These are phyloP conservation scores for Drosophila albomicans DNA, from an alignment of 1,140 invertebrate genomes.

Conservation along the genomic window DNA sequence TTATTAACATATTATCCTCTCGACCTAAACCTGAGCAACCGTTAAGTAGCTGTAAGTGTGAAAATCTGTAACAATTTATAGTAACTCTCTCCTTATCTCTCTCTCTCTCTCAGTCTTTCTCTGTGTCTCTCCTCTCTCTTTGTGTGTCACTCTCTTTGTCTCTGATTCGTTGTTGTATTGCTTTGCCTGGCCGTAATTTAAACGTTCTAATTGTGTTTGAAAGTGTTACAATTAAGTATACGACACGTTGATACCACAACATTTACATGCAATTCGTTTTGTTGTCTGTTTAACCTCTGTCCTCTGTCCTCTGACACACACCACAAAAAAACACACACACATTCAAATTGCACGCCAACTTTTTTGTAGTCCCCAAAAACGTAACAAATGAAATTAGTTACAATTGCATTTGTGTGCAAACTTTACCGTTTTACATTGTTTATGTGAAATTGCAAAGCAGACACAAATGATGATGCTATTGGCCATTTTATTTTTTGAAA, in stretches of 20 bases:
- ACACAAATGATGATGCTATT: neutral
- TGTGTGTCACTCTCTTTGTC: slow-evolving; percentile 23
- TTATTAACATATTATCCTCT: neutral
- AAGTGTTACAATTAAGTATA: slow-evolving; percentile 73
- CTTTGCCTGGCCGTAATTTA: slow-evolving; percentile 85
- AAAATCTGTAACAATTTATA: slow-evolving; percentile 18
- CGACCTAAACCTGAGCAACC: neutral
- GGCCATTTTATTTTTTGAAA: neutral
- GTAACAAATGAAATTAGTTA: neutral
- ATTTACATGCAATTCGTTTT: slow-evolving; percentile 15
- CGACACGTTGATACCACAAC: slow-evolving; percentile 49
- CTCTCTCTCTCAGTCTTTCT: slow-evolving; percentile 24
- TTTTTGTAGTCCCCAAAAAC: neutral
- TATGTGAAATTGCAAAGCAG: neutral
- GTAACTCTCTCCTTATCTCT: slow-evolving; percentile 16
- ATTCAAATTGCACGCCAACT: slow-evolving; percentile 48
- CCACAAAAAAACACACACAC: neutral
- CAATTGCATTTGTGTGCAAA: neutral
- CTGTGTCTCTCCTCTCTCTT: slow-evolving; percentile 29
- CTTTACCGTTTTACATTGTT: neutral
- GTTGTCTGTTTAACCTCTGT: neutral
- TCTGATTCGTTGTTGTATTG: slow-evolving; percentile 80
- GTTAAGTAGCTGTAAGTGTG: slow-evolving; percentile 27
- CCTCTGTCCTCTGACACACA: neutral
- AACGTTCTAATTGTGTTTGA: slow-evolving; percentile 77